phyloP scores from a whole-genome alignment of 2,888 invertebrate species.

The Tyria jacobaeae region DNA sequence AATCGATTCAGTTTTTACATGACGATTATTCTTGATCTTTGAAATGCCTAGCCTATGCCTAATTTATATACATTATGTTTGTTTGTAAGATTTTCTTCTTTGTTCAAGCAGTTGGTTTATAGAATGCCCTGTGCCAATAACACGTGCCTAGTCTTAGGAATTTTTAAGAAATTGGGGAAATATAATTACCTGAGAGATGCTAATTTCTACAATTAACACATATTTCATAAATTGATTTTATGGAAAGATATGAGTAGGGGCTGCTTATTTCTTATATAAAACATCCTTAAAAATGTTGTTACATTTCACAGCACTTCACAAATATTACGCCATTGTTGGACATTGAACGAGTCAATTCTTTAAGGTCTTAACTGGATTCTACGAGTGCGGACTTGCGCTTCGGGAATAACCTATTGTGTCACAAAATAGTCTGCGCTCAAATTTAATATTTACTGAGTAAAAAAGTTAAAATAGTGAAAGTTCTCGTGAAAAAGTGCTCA shows the following conservation, averaged over 20 bases:
- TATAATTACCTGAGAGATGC: too few relatives aligned
- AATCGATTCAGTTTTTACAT: too few relatives aligned
- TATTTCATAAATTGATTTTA: neutral
- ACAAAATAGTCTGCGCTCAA: conserved; percentile 58
- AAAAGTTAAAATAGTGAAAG: conserved; percentile 57
- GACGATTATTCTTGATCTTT: too few relatives aligned
- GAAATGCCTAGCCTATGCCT: too few relatives aligned
- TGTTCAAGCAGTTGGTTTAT: too few relatives aligned
- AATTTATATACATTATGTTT: too few relatives aligned
- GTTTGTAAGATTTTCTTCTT: too few relatives aligned
- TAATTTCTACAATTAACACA: neutral
- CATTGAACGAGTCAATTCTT: conserved; percentile 57
- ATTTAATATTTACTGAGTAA: conserved; percentile 59
- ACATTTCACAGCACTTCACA: neutral
- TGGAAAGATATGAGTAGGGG: neutral
- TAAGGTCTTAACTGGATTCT: conserved; percentile 68
- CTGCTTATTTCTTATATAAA: neutral
- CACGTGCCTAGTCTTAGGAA: too few relatives aligned
- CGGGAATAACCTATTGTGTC: conserved; percentile 68
- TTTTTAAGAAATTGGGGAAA: too few relatives aligned
- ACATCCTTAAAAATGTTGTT: neutral
- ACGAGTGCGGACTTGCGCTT: conserved; percentile 53
- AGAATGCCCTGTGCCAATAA: too few relatives aligned
- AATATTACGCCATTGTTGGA: conserved; percentile 34
- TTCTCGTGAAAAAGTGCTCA: conserved; percentile 49